phyloP scores from a whole-genome alignment of 2,888 invertebrate species.

The Chrysolina oricalcia region DNA sequence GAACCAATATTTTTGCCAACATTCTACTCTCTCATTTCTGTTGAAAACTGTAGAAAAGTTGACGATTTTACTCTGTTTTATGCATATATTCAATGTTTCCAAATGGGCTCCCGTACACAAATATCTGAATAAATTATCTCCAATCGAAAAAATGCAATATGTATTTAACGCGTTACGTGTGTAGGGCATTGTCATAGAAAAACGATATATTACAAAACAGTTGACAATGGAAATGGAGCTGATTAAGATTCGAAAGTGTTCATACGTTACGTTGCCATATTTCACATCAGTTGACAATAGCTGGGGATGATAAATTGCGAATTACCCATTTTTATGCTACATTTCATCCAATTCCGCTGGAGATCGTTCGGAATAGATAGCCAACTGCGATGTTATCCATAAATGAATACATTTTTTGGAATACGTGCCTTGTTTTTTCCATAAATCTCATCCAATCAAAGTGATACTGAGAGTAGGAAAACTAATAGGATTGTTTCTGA shows the following conservation, averaged over 20 bases:
- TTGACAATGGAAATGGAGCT: not conserved
- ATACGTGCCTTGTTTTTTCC: not conserved
- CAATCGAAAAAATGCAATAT: not conserved
- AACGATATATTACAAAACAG: not conserved
- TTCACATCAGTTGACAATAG: not conserved
- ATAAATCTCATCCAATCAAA: not conserved
- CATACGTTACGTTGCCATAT: not conserved
- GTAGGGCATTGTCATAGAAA: not conserved
- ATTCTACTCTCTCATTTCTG: too few species aligned
- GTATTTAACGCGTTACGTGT: not conserved
- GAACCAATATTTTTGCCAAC: too few species aligned
- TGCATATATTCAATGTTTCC: too few species aligned
- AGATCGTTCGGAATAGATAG: not conserved
- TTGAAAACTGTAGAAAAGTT: too few species aligned
- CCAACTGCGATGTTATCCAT: not conserved
- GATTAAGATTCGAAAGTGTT: not conserved
- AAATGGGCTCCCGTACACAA: too few species aligned
- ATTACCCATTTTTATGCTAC: not conserved
- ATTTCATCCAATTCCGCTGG: not conserved
- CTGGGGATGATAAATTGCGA: constrained; percentile 5
- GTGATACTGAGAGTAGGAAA: not conserved
- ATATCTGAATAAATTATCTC: not conserved
- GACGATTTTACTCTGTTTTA: too few species aligned
- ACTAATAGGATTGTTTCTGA: too few species aligned
- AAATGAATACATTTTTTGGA: constrained; percentile 4